Evolutionary conservation across 2,888 invertebrate genomes (phyloP).

Genomic region (Ectobius pallidus): DNA sequence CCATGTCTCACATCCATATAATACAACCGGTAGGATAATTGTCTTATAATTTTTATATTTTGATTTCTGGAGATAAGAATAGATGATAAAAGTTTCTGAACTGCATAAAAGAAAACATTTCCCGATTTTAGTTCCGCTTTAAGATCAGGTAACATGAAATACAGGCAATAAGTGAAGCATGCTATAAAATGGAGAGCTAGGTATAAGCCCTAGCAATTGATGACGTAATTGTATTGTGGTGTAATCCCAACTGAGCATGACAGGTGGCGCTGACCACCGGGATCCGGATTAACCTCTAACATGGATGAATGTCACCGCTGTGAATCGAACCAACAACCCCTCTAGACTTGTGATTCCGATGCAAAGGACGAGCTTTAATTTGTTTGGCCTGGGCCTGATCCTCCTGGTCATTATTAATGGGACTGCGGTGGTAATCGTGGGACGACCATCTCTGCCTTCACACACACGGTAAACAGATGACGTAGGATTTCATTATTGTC

Average conservation of each 20-base stretch:
- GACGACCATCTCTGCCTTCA: background rate
- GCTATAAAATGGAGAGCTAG: no score
- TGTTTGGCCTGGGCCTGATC: background rate
- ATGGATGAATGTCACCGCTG: background rate
- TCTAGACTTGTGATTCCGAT: background rate
- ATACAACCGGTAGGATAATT: no score
- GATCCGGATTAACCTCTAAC: background rate
- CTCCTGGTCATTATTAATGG: background rate
- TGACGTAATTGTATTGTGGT: background rate
- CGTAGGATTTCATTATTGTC: background rate
- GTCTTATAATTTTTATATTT: no score
- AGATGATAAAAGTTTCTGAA: no score
- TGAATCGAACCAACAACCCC: slow-evolving; percentile 10
- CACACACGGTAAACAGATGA: background rate
- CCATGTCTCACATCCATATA: no score
- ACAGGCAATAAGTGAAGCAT: no score
- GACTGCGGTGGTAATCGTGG: background rate
- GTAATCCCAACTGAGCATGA: background rate
- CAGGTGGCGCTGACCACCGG: background rate
- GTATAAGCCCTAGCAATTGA: no score
- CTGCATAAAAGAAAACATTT: no score
- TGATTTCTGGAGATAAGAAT: no score
- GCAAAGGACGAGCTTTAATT: background rate
- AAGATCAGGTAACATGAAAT: no score
- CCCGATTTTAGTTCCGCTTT: no score